A percentile compares a stretch with the other conserved stretches of the same genome.
Conservation (phyloP, 2,113 vertebrate genomes). For the Gambusia affinis region DNA sequence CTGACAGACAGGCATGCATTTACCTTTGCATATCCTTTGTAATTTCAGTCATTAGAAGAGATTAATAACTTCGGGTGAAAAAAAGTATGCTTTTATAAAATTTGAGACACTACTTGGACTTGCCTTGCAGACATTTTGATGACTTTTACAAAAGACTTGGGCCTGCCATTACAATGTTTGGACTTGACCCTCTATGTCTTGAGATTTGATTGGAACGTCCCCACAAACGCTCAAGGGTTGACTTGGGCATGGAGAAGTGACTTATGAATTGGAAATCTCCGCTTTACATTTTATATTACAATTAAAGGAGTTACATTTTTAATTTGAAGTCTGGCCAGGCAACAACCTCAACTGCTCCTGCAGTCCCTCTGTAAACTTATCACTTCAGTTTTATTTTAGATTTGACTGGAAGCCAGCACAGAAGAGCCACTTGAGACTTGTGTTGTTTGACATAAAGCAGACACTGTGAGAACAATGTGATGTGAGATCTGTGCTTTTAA, state of each 20-base stretch:
- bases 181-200: too few relatives aligned
- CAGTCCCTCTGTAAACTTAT: not conserved
- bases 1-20: not conserved
- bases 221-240: too few relatives aligned
- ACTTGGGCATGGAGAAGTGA: too few relatives aligned
- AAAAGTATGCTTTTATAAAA: too few relatives aligned
- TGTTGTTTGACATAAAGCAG: slow-evolving; percentile 34
- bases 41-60: not conserved
- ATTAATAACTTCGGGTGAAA: not conserved
- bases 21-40: not conserved
- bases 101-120: too few relatives aligned
- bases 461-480: slow-evolving; percentile 9
- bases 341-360: not conserved
- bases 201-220: too few relatives aligned
- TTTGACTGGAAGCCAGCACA: slow-evolving; percentile 25
- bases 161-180: too few relatives aligned
- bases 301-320: not conserved
- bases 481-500: not conserved
- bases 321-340: too few relatives aligned
- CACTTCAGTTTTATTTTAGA: slow-evolving; percentile 33
- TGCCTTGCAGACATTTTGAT: too few relatives aligned
- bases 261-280: not conserved
- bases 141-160: too few relatives aligned
- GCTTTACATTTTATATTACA: not conserved
- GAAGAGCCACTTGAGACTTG: slow-evolving; percentile 20